Evolutionary conservation across 2,113 vertebrate genomes (phyloP).

Genomic region (Alexandromys fortis): DNA sequence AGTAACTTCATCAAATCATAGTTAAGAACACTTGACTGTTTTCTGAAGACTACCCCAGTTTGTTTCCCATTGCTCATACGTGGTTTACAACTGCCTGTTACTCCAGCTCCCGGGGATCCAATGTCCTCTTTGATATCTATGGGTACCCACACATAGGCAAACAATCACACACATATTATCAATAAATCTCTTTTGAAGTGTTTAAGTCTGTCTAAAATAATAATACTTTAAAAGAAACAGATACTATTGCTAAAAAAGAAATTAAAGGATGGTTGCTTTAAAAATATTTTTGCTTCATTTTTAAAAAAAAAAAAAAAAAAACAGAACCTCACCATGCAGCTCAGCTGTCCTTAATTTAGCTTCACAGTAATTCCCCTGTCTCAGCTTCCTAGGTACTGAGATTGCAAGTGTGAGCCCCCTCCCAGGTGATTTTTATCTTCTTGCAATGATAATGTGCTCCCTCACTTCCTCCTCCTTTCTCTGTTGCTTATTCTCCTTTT

Average conservation of each 20-base stretch:
- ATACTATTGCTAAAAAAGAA: slow-evolving; percentile 4
- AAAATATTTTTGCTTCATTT: background rate
- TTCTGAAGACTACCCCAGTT: background rate
- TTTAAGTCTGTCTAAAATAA: background rate
- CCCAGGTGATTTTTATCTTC: background rate
- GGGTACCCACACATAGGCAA: background rate
- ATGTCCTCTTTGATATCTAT: background rate
- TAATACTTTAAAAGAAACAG: background rate
- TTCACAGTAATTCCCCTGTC: background rate
- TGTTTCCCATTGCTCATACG: background rate
- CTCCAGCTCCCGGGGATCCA: background rate
- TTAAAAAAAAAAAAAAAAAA: no score
- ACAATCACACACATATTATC: background rate
- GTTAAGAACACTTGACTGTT: background rate
- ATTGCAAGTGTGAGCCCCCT: background rate
- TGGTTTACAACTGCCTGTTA: background rate
- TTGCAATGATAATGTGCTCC: background rate
- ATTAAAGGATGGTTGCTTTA: background rate
- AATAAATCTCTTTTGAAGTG: background rate
- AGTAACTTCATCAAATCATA: background rate
- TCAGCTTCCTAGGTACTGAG: background rate
- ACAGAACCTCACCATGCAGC: background rate
- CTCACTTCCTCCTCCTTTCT: background rate
- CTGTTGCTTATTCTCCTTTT: background rate
- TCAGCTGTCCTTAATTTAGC: background rate